Base-by-base conservation (phyloP, 1,140 invertebrate genomes). In the Lysiphlebus fabarum region DNA sequence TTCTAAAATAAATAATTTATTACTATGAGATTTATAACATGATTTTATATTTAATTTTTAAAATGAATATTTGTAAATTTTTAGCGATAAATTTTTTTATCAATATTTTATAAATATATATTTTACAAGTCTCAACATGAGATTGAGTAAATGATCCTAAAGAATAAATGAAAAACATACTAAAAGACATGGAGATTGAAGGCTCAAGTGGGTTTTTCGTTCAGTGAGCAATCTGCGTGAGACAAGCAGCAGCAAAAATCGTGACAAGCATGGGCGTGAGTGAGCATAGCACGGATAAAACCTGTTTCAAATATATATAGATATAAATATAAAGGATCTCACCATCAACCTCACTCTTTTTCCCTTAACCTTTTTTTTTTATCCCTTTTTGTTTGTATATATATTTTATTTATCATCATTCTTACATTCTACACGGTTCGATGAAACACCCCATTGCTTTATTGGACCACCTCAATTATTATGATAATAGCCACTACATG, bases 251-350 rank as follows among this genome's bases (percentile, higher is more conserved):
- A 43, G 50, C 49, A 43, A 47, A 53, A 57, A 67, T 68, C 67
- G 67, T 69, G 68, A 69, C 68, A 65, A 65, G 67, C 67, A 65
- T 63, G 65, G 62, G 63, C 67, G 68, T 67, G 67, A 26, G 17
- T 26, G 17, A 69, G 57, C 43, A 5, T 67, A 2, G 33, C 17
- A 60, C 56, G 62, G 65, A 62, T 64, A 64, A 69, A 70, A 70
- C 68, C 68, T 67, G 68, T 70, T 70, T 55, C 53, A 62, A 36
- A 59, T 60, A 53, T 41, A 38, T 17, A 26, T 12, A 47, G 6
- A 33, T 45, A 43, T 1, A 42, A 3, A 45, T 26, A 41, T 33
- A 26, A 53, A 11, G 11, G 9, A 4, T 37, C 56, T 57, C 54
- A 34, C 44, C 44, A 45, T 11, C 17, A 26, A 26, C 17, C 17